A percentile compares a stretch with the other conserved stretches of the same genome.
Conservation (phyloP, 1,140 invertebrate species). For the Drosophila sp. region DNA sequence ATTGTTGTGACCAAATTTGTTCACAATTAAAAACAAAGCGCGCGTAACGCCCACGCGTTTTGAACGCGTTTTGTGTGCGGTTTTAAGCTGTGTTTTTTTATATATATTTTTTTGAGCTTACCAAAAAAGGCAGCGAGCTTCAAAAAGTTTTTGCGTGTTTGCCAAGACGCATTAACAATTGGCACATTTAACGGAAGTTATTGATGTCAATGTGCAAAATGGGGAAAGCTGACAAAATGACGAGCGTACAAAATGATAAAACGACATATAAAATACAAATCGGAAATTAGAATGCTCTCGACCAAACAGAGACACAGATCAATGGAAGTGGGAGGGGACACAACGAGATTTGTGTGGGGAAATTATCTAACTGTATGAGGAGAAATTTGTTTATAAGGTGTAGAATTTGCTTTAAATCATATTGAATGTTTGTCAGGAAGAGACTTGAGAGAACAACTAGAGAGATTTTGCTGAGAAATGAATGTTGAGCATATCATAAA, state of each 20-base stretch:
- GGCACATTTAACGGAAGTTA: conserved; percentile 81
- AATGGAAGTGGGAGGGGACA: too few species aligned
- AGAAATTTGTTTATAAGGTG: too few species aligned
- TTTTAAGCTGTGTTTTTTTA: conserved; percentile 4
- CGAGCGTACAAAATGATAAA: conserved; percentile 33
- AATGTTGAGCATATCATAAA: too few species aligned
- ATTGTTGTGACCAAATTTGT: conserved; percentile 77
- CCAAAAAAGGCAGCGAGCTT: conserved; percentile 66
- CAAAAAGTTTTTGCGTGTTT: conserved; percentile 34
- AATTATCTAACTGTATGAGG: too few species aligned
- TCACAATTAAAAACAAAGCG: conserved; percentile 75
- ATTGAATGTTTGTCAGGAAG: too few species aligned
- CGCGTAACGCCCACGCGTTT: conserved; percentile 58
- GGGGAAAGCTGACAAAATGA: conserved; percentile 61
- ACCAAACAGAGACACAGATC: too few species aligned
- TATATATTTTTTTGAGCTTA: conserved; percentile 50
- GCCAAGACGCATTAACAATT: conserved; percentile 73
- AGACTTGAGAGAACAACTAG: too few species aligned
- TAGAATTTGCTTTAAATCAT: too few species aligned
- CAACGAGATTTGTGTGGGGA: too few species aligned
- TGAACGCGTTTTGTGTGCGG: conserved; percentile 46
- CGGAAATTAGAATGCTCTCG: conserved; percentile 11
- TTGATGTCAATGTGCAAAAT: conserved; percentile 74
- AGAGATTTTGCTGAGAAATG: too few species aligned
- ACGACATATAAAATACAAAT: background rate